These are phyloP conservation scores for Ceuthmochares aereus DNA, from an alignment of 2,113 vertebrate species.

Conservation along the genomic window DNA sequence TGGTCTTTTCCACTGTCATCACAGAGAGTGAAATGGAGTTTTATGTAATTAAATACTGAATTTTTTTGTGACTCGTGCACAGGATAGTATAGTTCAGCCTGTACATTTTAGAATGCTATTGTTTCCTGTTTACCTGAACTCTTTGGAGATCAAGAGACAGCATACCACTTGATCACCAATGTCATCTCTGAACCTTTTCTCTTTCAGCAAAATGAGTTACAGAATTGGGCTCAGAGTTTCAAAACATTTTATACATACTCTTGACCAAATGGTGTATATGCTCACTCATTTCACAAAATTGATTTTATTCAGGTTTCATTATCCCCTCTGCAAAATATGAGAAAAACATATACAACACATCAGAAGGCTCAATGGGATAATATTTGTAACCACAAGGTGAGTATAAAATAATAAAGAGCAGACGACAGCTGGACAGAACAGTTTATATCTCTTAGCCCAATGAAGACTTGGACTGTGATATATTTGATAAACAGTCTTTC, in stretches of 20 bases:
- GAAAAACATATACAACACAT: neutral
- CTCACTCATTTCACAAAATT: neutral
- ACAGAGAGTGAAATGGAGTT: neutral
- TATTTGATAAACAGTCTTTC: slow-evolving; percentile 14
- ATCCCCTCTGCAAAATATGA: neutral
- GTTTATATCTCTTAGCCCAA: neutral
- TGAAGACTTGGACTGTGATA: neutral
- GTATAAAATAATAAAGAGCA: slow-evolving; percentile 7
- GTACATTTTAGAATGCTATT: neutral
- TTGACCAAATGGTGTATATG: neutral
- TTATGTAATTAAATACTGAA: neutral
- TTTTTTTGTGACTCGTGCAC: neutral
- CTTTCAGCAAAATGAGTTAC: neutral
- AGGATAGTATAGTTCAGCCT: neutral
- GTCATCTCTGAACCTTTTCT: neutral
- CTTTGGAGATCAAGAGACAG: neutral
- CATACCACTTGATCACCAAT: neutral
- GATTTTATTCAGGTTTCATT: neutral
- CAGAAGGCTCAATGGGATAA: neutral
- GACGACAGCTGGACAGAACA: neutral
- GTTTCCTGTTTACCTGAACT: neutral
- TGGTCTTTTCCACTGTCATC: neutral
- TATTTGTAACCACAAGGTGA: neutral
- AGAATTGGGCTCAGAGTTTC: neutral
- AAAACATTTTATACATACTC: neutral